Evolutionary conservation across 2,888 invertebrate species (phyloP).

Genomic region (Lasioglossum pauxillum): DNA sequence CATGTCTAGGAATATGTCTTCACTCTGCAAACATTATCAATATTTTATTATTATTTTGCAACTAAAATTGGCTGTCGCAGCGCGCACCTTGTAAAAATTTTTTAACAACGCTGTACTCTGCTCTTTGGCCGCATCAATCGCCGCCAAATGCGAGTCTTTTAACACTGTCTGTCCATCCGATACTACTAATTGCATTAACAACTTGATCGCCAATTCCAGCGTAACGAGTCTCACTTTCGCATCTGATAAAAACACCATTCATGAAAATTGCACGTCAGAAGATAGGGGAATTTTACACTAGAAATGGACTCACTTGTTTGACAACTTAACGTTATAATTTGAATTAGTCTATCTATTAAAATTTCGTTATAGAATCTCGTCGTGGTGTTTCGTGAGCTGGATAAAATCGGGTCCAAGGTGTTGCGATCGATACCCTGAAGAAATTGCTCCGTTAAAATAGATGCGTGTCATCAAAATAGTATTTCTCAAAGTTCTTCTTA

Average conservation of each 20-base stretch:
- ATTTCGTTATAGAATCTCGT: slow-evolving; percentile 91
- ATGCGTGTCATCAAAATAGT: not conserved
- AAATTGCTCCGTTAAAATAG: slow-evolving; percentile 31
- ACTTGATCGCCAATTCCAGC: slow-evolving; percentile 93
- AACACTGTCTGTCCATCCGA: slow-evolving; percentile 87
- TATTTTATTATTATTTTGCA: not conserved
- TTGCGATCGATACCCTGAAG: slow-evolving; percentile 92
- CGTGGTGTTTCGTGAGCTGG: slow-evolving; percentile 86
- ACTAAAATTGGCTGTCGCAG: not conserved
- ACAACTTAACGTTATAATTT: slow-evolving; percentile 93
- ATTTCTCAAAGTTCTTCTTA: slow-evolving; percentile 82
- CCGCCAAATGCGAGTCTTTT: slow-evolving; percentile 88
- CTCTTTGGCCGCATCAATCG: slow-evolving; percentile 90
- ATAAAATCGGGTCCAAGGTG: slow-evolving; percentile 91
- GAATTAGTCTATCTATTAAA: slow-evolving; percentile 93
- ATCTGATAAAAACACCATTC: slow-evolving; percentile 84
- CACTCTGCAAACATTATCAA: slow-evolving; percentile 86
- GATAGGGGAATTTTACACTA: not conserved
- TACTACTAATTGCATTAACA: slow-evolving; percentile 90
- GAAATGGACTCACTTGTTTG: slow-evolving; percentile 90
- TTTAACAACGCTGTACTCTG: slow-evolving; percentile 94
- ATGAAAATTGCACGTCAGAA: slow-evolving; percentile 1
- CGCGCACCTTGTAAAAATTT: slow-evolving; percentile 93
- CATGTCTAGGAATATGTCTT: slow-evolving; percentile 99
- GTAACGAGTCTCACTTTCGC: slow-evolving; percentile 96